Percentiles rank a stretch among this genome's conserved stretches.
Conservation (phyloP, 1,140 invertebrate species). For the Lasioglossum albipes region DNA sequence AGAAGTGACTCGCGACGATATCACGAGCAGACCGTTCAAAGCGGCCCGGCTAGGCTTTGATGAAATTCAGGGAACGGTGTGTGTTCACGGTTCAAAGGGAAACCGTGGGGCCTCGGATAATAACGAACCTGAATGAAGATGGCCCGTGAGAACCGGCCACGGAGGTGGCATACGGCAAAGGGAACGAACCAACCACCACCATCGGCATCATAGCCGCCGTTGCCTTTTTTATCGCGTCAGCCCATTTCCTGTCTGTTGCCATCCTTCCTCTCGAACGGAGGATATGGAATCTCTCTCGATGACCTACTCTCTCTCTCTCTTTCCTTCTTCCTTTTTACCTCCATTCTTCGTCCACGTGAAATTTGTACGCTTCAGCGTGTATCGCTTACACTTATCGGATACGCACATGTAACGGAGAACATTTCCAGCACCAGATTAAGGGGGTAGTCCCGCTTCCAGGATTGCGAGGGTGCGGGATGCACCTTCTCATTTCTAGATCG, state of each 20-base stretch:
- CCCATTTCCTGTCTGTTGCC: constrained; percentile 46
- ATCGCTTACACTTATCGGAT: too few species aligned
- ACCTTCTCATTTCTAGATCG: too few species aligned
- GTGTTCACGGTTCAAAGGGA: constrained; percentile 31
- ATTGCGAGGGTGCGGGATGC: too few species aligned
- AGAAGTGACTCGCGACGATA: constrained; percentile 4
- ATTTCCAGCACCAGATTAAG: too few species aligned
- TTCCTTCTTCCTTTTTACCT: constrained; percentile 7
- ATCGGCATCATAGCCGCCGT: not conserved
- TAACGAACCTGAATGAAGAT: constrained; percentile 35
- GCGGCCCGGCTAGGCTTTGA: constrained; percentile 18
- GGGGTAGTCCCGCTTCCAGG: too few species aligned
- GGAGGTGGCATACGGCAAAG: constrained; percentile 29
- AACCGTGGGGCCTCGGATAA: constrained; percentile 28
- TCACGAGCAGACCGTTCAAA: constrained; percentile 2
- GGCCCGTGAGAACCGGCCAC: constrained; percentile 18
- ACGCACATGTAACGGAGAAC: too few species aligned
- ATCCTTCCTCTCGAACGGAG: constrained; percentile 1
- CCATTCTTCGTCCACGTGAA: too few species aligned
- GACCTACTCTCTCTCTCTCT: not conserved
- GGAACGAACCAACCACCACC: not conserved
- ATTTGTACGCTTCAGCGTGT: too few species aligned
- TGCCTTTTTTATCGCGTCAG: constrained; percentile 22
- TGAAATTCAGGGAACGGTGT: constrained; percentile 27
- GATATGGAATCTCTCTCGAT: constrained; percentile 25